Percentiles rank a stretch among this genome's conserved stretches.
These are phyloP conservation scores for Rhynchotus rufescens DNA, from an alignment of 2,797 vertebrate species.

Conservation along the genomic window DNA sequence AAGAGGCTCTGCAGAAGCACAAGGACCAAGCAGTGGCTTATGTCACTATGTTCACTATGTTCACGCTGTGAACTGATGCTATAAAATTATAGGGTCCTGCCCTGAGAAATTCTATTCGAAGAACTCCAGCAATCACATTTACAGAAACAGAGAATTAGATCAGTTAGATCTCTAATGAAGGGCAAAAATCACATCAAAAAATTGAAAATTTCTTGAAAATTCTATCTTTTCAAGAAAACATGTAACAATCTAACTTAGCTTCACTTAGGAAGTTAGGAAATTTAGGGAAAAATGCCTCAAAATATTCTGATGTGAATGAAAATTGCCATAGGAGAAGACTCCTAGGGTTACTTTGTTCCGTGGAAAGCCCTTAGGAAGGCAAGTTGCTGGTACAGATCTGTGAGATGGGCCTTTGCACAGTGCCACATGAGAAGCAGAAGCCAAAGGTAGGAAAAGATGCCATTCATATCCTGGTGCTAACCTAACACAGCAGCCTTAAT, in stretches of 20 bases:
- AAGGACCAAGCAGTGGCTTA: not conserved
- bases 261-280: not conserved
- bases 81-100: fast-evolving
- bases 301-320: not conserved
- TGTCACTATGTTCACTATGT: not conserved
- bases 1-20: not conserved
- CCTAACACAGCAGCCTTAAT: not conserved
- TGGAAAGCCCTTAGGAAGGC: not conserved
- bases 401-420: not conserved
- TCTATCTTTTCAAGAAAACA: not conserved
- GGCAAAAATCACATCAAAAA: not conserved
- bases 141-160: not conserved
- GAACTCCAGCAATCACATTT: not conserved
- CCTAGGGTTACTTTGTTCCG: not conserved
- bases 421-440: fast-evolving
- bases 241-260: fast-evolving
- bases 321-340: not conserved
- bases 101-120: not conserved
- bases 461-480: not conserved
- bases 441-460: not conserved
- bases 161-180: not conserved
- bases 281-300: not conserved
- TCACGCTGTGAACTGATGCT: not conserved
- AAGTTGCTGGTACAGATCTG: too few relatives aligned
- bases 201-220: not conserved